phyloP scores from a whole-genome alignment of 2,888 invertebrate genomes.

The Nomada lathburiana region DNA sequence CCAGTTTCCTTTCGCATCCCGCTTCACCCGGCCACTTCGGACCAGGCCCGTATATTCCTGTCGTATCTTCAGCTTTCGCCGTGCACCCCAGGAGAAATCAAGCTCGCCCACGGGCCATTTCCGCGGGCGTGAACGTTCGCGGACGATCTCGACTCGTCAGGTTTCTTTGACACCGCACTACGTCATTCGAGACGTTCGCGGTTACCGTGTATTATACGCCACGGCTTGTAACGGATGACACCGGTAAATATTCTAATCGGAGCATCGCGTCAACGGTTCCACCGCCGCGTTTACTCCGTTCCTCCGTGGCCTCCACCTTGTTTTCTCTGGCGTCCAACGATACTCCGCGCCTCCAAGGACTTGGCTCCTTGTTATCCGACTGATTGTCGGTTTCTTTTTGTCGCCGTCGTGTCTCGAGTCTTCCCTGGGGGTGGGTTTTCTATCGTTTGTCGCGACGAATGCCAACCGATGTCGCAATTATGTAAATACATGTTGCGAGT shows the following conservation, averaged over 20 bases:
- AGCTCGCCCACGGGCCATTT: constrained; percentile 65
- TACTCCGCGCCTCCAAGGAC: background rate
- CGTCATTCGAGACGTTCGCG: constrained; percentile 57
- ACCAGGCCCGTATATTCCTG: constrained; percentile 24
- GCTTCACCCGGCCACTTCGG: constrained; percentile 3
- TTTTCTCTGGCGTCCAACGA: background rate
- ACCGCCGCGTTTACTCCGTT: background rate
- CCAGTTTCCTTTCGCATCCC: background rate
- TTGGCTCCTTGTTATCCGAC: background rate
- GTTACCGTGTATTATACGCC: constrained; percentile 39
- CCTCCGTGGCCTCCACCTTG: too few relatives aligned
- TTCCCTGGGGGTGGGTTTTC: too few relatives aligned
- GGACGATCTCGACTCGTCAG: constrained; percentile 65
- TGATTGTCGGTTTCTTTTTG: constrained; percentile 4
- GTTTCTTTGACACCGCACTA: constrained; percentile 68
- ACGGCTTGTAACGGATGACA: constrained; percentile 46
- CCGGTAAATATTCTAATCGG: constrained; percentile 64
- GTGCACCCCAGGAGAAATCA: constrained; percentile 77
- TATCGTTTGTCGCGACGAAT: too few relatives aligned
- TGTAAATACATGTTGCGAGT: too few relatives aligned
- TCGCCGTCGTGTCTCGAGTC: background rate
- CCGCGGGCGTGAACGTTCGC: constrained; percentile 56
- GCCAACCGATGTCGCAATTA: too few relatives aligned
- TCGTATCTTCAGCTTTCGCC: constrained; percentile 49
- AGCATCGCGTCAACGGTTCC: constrained; percentile 30